Evolutionary conservation across 1,140 invertebrate species (phyloP).

Genomic region (Drosophila jambulina): DNA sequence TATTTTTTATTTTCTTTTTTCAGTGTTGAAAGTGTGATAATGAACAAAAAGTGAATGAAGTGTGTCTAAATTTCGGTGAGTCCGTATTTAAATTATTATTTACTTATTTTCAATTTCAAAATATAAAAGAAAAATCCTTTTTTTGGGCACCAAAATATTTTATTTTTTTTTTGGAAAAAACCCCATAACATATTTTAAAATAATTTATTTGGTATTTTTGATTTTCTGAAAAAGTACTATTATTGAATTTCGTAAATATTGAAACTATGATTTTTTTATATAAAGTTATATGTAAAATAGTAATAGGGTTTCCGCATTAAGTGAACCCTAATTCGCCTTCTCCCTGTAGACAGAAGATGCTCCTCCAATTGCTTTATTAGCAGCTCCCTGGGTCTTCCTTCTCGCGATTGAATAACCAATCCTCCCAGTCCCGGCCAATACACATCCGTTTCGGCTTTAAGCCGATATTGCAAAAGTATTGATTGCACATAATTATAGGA

Average conservation of each 20-base stretch:
- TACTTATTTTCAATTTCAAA: too few species aligned
- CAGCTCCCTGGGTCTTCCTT: background rate
- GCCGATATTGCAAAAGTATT: constrained; percentile 75
- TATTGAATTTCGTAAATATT: background rate
- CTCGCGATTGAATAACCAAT: background rate
- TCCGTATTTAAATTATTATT: too few species aligned
- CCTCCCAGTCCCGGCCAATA: constrained; percentile 7
- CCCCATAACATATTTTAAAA: too few species aligned
- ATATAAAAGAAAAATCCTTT: too few species aligned
- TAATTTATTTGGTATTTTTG: too few species aligned
- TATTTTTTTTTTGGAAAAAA: too few species aligned
- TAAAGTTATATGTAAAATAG: background rate
- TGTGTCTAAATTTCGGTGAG: too few species aligned
- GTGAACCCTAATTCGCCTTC: background rate
- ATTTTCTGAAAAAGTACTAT: background rate
- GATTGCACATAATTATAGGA: constrained; percentile 82
- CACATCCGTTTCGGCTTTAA: constrained; percentile 67
- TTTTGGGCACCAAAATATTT: too few species aligned
- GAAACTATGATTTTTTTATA: too few species aligned
- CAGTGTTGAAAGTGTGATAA: too few species aligned
- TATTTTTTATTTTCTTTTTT: too few species aligned
- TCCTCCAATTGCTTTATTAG: constrained; percentile 68
- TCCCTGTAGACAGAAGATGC: background rate
- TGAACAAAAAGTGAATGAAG: too few species aligned
- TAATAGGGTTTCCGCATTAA: constrained; percentile 43